A percentile compares a stretch with the other conserved stretches of the same genome.
phyloP scores from a whole-genome alignment of 2,888 invertebrate genomes.

The Aphidius colemani region DNA sequence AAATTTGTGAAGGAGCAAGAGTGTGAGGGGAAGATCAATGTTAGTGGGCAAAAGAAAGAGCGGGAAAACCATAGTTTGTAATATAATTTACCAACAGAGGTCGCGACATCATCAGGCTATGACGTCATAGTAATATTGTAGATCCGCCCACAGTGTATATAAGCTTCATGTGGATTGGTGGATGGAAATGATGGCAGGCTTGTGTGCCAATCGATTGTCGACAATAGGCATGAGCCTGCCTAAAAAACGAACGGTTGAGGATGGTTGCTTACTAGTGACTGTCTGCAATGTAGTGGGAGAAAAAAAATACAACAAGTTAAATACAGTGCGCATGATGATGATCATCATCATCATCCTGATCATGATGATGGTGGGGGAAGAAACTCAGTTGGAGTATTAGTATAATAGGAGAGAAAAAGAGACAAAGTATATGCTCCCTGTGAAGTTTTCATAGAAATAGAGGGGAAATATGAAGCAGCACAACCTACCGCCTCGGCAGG shows the following conservation, averaged over 20 bases:
- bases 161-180: slow-evolving; percentile 46
- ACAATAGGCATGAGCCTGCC: slow-evolving; percentile 39
- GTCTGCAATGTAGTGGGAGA: slow-evolving; percentile 30
- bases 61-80: slow-evolving; percentile 21
- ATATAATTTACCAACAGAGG: slow-evolving; percentile 42
- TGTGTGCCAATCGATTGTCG: slow-evolving; percentile 56
- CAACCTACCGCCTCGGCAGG: slow-evolving; percentile 46
- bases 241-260: slow-evolving; percentile 37
- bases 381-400: too few species aligned
- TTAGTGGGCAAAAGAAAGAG: slow-evolving; percentile 29
- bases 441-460: background rate
- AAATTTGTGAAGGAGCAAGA: slow-evolving; percentile 1
- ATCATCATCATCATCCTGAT: background rate
- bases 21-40: slow-evolving; percentile 10
- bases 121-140: slow-evolving; percentile 44
- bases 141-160: slow-evolving; percentile 41
- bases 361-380: too few species aligned
- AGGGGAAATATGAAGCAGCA: slow-evolving; percentile 29
- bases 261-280: slow-evolving; percentile 35
- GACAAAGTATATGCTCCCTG: too few species aligned
- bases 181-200: slow-evolving; percentile 58
- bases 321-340: slow-evolving; percentile 12
- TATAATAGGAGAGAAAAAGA: too few species aligned
- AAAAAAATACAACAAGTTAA: too few species aligned
- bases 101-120: slow-evolving; percentile 41